Evolutionary conservation across 2,113 vertebrate genomes (phyloP), one percentile per base, ranked within the genome.

Genomic region (Lampris incognitus): DNA sequence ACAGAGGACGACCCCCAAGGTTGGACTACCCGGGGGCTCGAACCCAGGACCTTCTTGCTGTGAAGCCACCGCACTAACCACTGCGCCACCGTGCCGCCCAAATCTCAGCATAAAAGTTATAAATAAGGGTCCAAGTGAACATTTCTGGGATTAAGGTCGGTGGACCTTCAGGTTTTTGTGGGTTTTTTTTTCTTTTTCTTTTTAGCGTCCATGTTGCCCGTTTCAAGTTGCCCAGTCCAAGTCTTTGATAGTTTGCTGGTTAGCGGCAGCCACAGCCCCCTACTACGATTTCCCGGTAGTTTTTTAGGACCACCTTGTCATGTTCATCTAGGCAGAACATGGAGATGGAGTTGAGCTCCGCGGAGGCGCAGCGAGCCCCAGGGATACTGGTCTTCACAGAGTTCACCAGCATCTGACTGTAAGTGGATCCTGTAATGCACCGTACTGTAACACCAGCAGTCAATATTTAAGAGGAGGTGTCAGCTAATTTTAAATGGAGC

Each of bases 281-380:
- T 61, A 97, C 96, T 68, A 97, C 96, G 96, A 97, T 97, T 91
- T 97, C 96, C 92, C 97, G 96, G 88, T 96, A 97, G 92, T 97
- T 97, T 88, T 97, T 97, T 86, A 97, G 93, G 70, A 97, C 96
- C 85, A 97, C 95, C 85, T 96, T 96, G 92, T 97, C 96, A 81
- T 97, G 96, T 87, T 97, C 96, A 75, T 97, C 96, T 93, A 97
- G 90, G 85, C 97, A 97, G 36, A 97, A 94, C 96, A 97, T 96
- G 85, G 96, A 96, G 87, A 97, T 97, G 85, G 96, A 94, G 2
- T 95, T 97, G 61, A 97, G 94, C 92, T 97, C 96, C 9, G 95
- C 97, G 93, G 96, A 96, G 57, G 97, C 95, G 50, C 96, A 97
- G 91, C 96, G 97, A 72, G 96, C 96, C 86, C 95, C 96, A 82